A percentile compares a stretch with the other conserved stretches of the same genome.
These are phyloP conservation scores for Archips xylosteana DNA, from an alignment of 2,888 invertebrate genomes.

Conservation along the genomic window DNA sequence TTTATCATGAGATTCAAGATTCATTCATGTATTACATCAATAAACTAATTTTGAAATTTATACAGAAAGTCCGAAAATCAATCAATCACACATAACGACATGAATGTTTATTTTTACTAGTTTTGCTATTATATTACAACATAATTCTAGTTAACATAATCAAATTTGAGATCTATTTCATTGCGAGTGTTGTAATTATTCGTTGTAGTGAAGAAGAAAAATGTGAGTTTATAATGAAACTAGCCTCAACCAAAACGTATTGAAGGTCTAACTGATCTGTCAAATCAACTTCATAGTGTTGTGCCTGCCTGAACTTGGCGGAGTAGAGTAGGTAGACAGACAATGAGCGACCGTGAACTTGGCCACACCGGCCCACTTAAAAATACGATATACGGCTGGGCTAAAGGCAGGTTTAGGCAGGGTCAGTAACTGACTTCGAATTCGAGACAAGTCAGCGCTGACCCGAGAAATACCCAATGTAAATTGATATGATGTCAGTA, in stretches of 20 bases:
- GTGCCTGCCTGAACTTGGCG: background rate
- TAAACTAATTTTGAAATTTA: slow-evolving; percentile 21
- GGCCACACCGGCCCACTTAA: background rate
- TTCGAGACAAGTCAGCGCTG: too few relatives aligned
- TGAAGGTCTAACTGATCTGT: background rate
- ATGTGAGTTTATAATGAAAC: background rate
- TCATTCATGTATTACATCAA: background rate
- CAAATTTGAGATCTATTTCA: background rate
- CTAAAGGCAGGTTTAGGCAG: too few relatives aligned
- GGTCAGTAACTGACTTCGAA: too few relatives aligned
- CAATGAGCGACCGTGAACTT: background rate
- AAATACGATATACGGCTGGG: too few relatives aligned
- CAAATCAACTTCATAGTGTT: background rate
- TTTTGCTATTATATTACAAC: background rate
- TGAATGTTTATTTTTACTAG: background rate
- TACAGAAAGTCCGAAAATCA: slow-evolving; percentile 24
- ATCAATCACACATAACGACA: slow-evolving; percentile 34
- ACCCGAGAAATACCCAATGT: too few relatives aligned
- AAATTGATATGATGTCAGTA: too few relatives aligned
- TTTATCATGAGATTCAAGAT: slow-evolving; percentile 15
- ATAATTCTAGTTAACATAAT: background rate
- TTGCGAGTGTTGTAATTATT: background rate
- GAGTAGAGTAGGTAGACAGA: background rate
- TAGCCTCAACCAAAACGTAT: background rate
- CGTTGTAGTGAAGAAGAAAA: background rate